Evolutionary conservation across 1,140 invertebrate species (phyloP), one percentile per base, ranked within the genome.

Genomic region (Latrodectus geometricus): DNA sequence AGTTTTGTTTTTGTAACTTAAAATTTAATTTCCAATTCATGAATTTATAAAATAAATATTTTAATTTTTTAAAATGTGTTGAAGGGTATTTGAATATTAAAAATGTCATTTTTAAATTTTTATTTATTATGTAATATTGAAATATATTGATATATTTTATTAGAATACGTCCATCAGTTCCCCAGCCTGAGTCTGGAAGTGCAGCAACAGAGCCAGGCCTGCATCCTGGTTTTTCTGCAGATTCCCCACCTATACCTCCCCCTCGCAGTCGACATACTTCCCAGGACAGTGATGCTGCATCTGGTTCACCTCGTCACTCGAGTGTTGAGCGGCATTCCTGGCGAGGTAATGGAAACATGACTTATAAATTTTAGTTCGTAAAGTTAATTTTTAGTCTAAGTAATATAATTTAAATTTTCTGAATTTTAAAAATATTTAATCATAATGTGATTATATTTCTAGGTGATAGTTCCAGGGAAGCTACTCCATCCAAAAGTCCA

Each of bases 171-270:
- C 77, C 85, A 49, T 12, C 65, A 72, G 70, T 87, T 74, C 85
- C 85, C 65, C 85, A 65, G 48, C 17, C 12, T 48, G 85, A 87
- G 17, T 17, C 23, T n/a, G 85, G 70, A 54, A 74, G 75, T 65
- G 75, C 23, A 52, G 11, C 11, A 72, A 77, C 12, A 11, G 76
- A 79, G 50, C 49, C 76, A 17, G 74, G 77, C 54, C 76, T 75
- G 21, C 61, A 61, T 11, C 15, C 76, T 15, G 66, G 20, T 23
- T 73, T 79, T 21, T 35, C 75, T 23, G 49, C 73, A 56, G 85
- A 87, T 54, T 89, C 89, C 72, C 92, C 91, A n/a, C 91, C 90
- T 79, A 90, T 91, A 87, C 85, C 85, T 9, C 93, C 85, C 49
- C 86, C 86, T 4, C 91, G 88, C 91, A 92, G 89, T 89, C 89